These are phyloP conservation scores for Drosophila burlai DNA, from an alignment of 1,140 invertebrate genomes.

Conservation along the genomic window DNA sequence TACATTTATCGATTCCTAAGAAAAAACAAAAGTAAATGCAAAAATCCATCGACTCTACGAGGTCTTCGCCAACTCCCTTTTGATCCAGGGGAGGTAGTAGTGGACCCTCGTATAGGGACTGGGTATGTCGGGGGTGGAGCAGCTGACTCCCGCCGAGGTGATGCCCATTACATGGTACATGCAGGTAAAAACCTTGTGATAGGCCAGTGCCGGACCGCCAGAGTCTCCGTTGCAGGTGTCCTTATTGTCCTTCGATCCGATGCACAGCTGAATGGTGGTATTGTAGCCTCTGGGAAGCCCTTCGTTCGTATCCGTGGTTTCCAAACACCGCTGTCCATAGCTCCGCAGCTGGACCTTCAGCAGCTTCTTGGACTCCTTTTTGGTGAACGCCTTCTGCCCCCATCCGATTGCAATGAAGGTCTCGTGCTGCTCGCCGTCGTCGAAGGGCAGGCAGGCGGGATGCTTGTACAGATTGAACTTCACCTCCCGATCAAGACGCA, in stretches of 20 bases:
- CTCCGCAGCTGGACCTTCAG: constrained; percentile 86
- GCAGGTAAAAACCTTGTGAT: constrained; percentile 60
- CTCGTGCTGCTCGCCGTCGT: constrained; percentile 42
- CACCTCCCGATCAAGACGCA: constrained; percentile 61
- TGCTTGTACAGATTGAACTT: constrained; percentile 72
- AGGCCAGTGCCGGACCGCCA: constrained; percentile 72
- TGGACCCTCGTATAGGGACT: constrained; percentile 71
- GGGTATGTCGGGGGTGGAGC: constrained; percentile 57
- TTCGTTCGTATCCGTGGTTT: constrained; percentile 15
- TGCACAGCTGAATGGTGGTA: constrained; percentile 88
- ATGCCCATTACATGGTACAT: constrained; percentile 78
- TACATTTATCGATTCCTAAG: neutral
- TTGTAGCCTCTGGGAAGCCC: constrained; percentile 85
- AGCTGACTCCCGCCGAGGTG: constrained; percentile 68
- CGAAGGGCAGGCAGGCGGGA: constrained; percentile 78
- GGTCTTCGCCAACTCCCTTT: constrained; percentile 44
- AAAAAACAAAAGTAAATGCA: neutral
- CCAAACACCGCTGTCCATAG: constrained; percentile 25
- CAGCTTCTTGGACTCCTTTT: constrained; percentile 74
- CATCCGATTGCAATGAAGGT: constrained; percentile 76
- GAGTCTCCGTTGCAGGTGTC: constrained; percentile 85
- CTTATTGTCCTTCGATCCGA: constrained; percentile 87
- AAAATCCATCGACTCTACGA: neutral
- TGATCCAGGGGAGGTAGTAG: constrained; percentile 74
- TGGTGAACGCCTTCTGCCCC: constrained; percentile 56